Conservation (phyloP, 1,140 invertebrate genomes). For the Hirudo medicinalis region DNA sequence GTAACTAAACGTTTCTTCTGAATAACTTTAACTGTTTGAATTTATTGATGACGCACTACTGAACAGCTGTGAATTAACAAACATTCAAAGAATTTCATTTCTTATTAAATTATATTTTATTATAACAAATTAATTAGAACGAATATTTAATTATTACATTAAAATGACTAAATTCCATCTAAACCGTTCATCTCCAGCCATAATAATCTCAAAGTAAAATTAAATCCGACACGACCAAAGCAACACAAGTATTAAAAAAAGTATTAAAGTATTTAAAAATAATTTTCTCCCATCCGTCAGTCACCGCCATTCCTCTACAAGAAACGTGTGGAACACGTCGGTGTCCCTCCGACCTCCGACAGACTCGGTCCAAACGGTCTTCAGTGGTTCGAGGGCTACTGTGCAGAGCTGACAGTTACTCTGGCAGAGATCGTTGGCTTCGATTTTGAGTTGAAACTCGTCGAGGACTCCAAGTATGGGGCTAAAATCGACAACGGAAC, state of each 20-base stretch:
- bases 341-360: slow-evolving; percentile 11
- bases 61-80: no score
- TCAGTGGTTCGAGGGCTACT: slow-evolving; percentile 36
- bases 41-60: no score
- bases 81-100: no score
- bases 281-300: neutral
- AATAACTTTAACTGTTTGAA: neutral
- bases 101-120: no score
- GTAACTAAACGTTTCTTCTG: neutral
- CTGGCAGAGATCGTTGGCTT: slow-evolving; percentile 34
- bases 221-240: no score
- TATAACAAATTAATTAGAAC: no score
- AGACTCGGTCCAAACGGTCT: slow-evolving; percentile 28
- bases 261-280: no score
- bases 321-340: neutral
- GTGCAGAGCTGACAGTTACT: slow-evolving; percentile 34
- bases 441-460: slow-evolving; percentile 31
- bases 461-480: slow-evolving; percentile 29
- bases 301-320: neutral
- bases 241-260: no score
- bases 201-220: no score
- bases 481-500: slow-evolving; percentile 32
- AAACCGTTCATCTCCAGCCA: no score
- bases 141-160: no score
- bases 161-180: no score